These are phyloP conservation scores for Brienomyrus brachyistius DNA, from an alignment of 2,113 vertebrate genomes.

Conservation along the genomic window DNA sequence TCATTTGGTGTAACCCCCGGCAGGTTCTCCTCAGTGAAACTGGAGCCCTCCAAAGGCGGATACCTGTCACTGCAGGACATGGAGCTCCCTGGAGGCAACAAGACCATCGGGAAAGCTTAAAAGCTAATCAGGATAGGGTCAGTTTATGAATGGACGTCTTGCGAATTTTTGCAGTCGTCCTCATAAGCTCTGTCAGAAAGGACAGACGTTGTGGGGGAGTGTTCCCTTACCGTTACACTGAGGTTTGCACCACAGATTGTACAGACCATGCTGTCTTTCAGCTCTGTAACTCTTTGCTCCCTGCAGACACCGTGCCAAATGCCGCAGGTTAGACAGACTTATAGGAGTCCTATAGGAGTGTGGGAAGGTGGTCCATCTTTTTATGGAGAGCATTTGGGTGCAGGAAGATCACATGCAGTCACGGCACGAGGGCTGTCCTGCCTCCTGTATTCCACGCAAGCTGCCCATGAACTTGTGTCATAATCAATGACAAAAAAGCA, in stretches of 20 bases:
- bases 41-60: constrained; percentile 45
- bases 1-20: constrained; percentile 27
- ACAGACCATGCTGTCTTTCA: background rate
- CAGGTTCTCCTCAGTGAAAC: constrained; percentile 54
- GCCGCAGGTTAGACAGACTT: background rate
- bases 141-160: background rate
- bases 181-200: background rate
- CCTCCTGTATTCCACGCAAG: background rate
- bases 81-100: constrained; percentile 58
- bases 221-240: background rate
- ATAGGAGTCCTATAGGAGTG: background rate
- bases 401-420: background rate
- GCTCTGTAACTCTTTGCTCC: background rate
- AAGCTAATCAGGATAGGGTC: background rate
- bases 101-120: constrained; percentile 50
- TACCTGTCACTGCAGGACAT: constrained; percentile 64
- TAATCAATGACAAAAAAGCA: too few relatives aligned
- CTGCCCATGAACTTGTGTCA: background rate
- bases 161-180: background rate
- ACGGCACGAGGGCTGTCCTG: background rate
- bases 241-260: background rate
- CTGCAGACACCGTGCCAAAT: background rate
- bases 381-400: background rate
- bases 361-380: background rate
- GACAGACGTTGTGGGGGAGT: background rate